These are phyloP conservation scores for Stegastes partitus DNA, from an alignment of 2,113 vertebrate species.

Conservation along the genomic window DNA sequence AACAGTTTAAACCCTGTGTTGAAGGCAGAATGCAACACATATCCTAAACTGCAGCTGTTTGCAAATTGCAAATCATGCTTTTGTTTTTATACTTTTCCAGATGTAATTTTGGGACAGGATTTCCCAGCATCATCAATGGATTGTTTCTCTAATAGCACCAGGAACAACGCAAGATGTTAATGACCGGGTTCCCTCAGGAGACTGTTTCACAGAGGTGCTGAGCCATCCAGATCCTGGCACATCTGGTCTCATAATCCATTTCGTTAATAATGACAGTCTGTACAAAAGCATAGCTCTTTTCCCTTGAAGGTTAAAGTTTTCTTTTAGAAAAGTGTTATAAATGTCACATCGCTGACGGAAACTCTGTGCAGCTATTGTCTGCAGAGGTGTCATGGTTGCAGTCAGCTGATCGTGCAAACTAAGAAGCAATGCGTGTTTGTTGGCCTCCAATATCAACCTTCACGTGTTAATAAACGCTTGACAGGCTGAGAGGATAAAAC, in stretches of 20 bases:
- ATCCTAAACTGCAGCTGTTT: too few relatives aligned
- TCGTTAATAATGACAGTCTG: neutral
- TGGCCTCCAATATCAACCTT: constrained; percentile 1
- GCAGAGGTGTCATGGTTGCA: constrained; percentile 6
- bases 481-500: neutral
- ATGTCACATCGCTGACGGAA: neutral
- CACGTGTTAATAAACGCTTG: neutral
- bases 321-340: neutral
- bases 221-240: neutral
- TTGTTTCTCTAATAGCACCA: neutral
- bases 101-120: neutral
- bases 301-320: neutral
- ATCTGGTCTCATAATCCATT: neutral
- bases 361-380: neutral
- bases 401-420: constrained; percentile 10
- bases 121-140: neutral
- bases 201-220: neutral
- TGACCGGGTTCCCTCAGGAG: neutral
- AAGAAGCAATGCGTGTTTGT: neutral
- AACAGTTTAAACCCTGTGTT: too few relatives aligned
- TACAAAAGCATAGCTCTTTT: neutral
- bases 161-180: neutral
- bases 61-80: too few relatives aligned
- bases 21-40: too few relatives aligned
- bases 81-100: neutral